Percentiles rank a stretch among this genome's conserved stretches.
phyloP scores from a whole-genome alignment of 2,113 vertebrate genomes.

The Etheostoma spectabile region DNA sequence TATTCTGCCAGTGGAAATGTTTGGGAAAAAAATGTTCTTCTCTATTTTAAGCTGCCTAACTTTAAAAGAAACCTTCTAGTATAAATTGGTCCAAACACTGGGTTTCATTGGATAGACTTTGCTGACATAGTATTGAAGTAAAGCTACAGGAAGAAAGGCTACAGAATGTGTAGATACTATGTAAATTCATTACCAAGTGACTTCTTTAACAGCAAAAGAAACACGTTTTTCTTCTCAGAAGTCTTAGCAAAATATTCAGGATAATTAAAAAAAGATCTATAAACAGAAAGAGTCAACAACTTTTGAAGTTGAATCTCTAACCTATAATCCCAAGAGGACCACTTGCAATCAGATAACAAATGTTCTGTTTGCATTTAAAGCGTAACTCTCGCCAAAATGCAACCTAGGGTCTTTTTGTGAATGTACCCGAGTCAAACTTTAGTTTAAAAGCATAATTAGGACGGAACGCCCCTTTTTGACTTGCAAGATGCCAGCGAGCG shows the following conservation, averaged over 20 bases:
- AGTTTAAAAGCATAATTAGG: no score
- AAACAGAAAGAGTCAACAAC: background rate
- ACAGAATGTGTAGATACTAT: background rate
- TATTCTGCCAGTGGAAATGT: constrained; percentile 16
- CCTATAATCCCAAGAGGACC: background rate
- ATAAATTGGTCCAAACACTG: background rate
- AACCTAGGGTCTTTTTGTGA: no score
- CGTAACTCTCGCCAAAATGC: no score
- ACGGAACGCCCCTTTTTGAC: no score
- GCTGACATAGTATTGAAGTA: background rate
- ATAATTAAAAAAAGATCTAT: background rate
- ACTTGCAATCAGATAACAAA: background rate
- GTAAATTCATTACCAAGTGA: background rate
- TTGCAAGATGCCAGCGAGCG: no score
- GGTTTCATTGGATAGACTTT: constrained; percentile 3
- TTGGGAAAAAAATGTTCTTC: background rate
- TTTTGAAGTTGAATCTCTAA: background rate
- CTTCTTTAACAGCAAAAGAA: background rate
- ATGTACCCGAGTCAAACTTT: no score
- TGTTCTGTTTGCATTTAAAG: no score
- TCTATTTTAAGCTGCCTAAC: constrained; percentile 18
- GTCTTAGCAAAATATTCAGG: background rate
- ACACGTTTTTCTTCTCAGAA: background rate
- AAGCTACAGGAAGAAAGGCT: background rate
- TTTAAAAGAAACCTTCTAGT: background rate